Evolutionary conservation across 2,888 invertebrate species (phyloP).

Genomic region (Arrhopalites spinosus): DNA sequence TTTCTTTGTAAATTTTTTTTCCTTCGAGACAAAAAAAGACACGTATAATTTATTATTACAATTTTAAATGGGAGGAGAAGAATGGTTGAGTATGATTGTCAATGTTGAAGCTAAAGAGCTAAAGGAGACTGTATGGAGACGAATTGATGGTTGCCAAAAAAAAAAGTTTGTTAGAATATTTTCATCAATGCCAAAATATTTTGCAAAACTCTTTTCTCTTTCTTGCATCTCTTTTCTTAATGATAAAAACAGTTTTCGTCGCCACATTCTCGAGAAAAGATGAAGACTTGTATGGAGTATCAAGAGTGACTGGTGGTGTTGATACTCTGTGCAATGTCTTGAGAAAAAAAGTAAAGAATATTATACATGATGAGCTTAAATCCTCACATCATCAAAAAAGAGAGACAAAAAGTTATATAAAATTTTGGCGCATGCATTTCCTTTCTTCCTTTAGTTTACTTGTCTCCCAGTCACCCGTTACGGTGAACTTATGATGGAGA

Average conservation of each 20-base stretch:
- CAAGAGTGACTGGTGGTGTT: constrained; percentile 12
- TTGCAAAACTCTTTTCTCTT: background rate
- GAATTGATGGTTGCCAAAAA: constrained; percentile 11
- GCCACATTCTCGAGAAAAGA: background rate
- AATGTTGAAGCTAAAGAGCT: background rate
- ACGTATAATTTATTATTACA: no score
- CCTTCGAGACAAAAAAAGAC: background rate
- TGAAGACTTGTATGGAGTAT: background rate
- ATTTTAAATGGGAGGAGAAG: no score
- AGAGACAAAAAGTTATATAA: background rate
- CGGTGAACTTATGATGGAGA: no score
- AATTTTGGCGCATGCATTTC: constrained; percentile 22
- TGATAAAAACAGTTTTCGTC: background rate
- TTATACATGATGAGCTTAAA: constrained; percentile 9
- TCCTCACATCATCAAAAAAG: background rate
- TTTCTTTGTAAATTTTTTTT: background rate
- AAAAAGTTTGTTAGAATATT: background rate
- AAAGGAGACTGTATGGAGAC: background rate
- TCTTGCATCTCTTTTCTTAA: background rate
- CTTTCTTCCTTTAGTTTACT: constrained; percentile 17
- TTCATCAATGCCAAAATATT: background rate
- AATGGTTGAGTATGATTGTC: background rate
- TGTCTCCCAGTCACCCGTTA: background rate
- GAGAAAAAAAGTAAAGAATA: background rate
- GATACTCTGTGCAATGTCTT: background rate